Evolutionary conservation across 2,113 vertebrate species (phyloP).

Genomic region (Cheilinus undulatus): DNA sequence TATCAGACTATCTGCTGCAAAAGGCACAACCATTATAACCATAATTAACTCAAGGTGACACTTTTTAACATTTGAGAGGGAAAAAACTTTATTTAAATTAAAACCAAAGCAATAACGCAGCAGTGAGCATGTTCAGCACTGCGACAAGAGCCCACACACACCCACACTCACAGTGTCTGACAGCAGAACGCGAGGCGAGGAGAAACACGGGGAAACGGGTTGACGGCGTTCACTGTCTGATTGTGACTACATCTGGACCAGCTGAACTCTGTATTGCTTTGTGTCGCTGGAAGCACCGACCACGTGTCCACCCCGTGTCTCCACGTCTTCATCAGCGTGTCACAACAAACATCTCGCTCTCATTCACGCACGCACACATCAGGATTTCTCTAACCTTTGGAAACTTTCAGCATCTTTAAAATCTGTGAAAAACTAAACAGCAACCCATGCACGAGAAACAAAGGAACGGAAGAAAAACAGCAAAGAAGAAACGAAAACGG

Average conservation of each 20-base stretch:
- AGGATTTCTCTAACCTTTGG: conserved; percentile 59
- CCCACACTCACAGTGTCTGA: conserved; percentile 13
- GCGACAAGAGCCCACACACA: conserved; percentile 23
- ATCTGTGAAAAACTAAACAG: conserved; percentile 39
- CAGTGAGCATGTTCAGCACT: conserved; percentile 52
- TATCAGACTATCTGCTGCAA: too few relatives aligned
- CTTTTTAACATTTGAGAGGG: too few relatives aligned
- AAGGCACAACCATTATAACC: too few relatives aligned
- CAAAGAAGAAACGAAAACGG: conserved; percentile 20
- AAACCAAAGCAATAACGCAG: conserved; percentile 73
- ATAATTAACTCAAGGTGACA: too few relatives aligned
- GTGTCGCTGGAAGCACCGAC: conserved; percentile 36
- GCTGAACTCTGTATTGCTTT: conserved; percentile 34
- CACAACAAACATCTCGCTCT: background rate
- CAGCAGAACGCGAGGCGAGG: conserved; percentile 47
- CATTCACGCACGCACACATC: conserved; percentile 32
- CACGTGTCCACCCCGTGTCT: conserved; percentile 3
- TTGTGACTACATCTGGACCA: background rate
- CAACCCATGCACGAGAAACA: conserved; percentile 70
- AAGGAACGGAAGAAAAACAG: conserved; percentile 23
- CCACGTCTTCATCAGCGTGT: conserved; percentile 37
- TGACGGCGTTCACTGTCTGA: background rate
- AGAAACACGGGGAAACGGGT: conserved; percentile 17
- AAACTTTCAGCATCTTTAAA: conserved; percentile 72
- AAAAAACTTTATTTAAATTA: conserved; percentile 85